A percentile compares a stretch with the other conserved stretches of the same genome.
phyloP scores from a whole-genome alignment of 2,113 vertebrate genomes.

The Cryptoleucopteryx plumbea region DNA sequence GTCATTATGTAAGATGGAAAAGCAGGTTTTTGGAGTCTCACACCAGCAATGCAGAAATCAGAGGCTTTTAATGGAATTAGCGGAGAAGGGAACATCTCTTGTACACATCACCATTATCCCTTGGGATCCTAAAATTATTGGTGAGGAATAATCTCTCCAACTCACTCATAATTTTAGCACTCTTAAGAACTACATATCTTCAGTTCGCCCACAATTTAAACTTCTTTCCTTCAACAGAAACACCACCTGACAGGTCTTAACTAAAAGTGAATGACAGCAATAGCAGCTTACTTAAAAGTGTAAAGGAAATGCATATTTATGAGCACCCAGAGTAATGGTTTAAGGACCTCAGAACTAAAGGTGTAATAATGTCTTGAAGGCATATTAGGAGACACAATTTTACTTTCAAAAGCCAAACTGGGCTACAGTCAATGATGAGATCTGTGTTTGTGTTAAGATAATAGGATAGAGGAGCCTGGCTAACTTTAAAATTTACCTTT shows the following conservation, averaged over 20 bases:
- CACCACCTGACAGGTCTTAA: conserved; percentile 65
- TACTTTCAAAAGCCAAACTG: not conserved
- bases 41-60: conserved; percentile 26
- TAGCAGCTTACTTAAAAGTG: conserved; percentile 54
- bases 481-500: not conserved
- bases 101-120: conserved; percentile 30
- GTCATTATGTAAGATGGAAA: conserved; percentile 50
- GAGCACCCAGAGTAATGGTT: conserved; percentile 8
- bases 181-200: conserved; percentile 5
- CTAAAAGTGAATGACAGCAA: conserved; percentile 61
- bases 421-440: not conserved
- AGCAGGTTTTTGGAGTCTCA: conserved; percentile 13
- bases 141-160: conserved; percentile 55
- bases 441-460: not conserved
- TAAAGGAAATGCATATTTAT: conserved; percentile 64
- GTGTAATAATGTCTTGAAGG: conserved; percentile 8
- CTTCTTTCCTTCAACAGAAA: conserved; percentile 49
- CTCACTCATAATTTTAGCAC: conserved; percentile 59
- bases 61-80: conserved; percentile 52
- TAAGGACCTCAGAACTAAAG: conserved; percentile 29
- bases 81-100: not conserved
- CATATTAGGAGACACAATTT: conserved; percentile 16
- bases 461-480: not conserved
- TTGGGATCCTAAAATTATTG: conserved; percentile 46
- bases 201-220: conserved; percentile 33